These are phyloP conservation scores for Ornithorhynchus anatinus DNA, from an alignment of 2,113 vertebrate genomes.

Conservation along the genomic window DNA sequence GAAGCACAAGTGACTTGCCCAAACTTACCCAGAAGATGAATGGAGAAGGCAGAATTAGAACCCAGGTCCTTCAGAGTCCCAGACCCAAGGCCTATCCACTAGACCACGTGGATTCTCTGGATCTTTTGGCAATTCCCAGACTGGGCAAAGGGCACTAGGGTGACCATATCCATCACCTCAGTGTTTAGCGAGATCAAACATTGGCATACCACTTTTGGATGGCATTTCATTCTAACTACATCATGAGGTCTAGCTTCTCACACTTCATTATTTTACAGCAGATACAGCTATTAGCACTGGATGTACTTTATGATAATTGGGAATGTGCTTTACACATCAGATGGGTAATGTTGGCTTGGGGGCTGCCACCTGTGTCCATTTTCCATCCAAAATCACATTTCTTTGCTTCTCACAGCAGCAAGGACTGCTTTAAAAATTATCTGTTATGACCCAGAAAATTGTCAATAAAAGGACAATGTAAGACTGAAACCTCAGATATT, in stretches of 20 bases:
- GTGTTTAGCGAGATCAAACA: background rate
- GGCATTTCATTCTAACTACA: conserved; percentile 16
- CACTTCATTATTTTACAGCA: conserved; percentile 28
- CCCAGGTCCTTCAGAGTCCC: too few species aligned
- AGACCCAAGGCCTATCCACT: too few species aligned
- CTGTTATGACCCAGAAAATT: background rate
- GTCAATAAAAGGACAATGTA: background rate
- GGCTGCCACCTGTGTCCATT: conserved; percentile 39
- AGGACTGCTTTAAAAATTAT: too few species aligned
- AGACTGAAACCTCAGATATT: background rate
- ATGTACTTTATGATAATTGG: conserved; percentile 46
- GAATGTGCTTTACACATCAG: conserved; percentile 50
- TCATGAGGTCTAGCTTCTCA: conserved; percentile 11
- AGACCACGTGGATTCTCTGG: background rate
- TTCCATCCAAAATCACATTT: conserved; percentile 28
- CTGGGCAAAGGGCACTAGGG: background rate
- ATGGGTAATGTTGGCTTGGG: conserved; percentile 57
- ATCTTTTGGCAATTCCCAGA: background rate
- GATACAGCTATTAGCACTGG: conserved; percentile 23
- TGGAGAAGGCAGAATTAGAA: too few species aligned
- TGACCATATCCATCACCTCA: rapidly evolving
- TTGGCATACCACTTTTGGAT: background rate
- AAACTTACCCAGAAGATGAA: too few species aligned
- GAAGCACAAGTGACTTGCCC: too few species aligned
- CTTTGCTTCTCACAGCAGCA: background rate